phyloP scores from a whole-genome alignment of 2,113 vertebrate genomes.

The Tylochromis polylepis region DNA sequence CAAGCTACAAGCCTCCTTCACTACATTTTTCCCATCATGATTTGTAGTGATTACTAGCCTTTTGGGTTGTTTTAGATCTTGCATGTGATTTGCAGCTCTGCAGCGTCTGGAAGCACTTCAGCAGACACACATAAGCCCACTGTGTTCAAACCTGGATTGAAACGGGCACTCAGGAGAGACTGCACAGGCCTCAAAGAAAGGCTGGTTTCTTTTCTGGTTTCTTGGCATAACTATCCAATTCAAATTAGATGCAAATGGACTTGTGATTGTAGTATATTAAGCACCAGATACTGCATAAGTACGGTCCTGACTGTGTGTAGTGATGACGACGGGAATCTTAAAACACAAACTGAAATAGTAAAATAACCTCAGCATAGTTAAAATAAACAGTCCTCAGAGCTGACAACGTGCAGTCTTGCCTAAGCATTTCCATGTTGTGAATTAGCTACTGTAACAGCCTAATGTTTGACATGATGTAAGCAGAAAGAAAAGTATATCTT shows the following conservation, averaged over 20 bases:
- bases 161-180: constrained; percentile 33
- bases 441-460: constrained; percentile 31
- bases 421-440: not conserved
- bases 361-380: constrained; percentile 4
- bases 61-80: constrained; percentile 28
- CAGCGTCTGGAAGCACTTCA: constrained; percentile 71
- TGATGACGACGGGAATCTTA: not conserved
- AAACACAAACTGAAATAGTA: constrained; percentile 22
- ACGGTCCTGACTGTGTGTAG: not conserved
- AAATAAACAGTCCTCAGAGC: constrained; percentile 29
- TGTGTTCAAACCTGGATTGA: constrained; percentile 36
- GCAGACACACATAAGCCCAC: constrained; percentile 36
- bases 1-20: constrained; percentile 20
- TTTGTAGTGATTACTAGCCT: constrained; percentile 46
- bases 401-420: constrained; percentile 13
- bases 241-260: constrained; percentile 13
- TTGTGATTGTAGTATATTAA: constrained; percentile 15
- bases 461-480: constrained; percentile 25
- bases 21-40: constrained; percentile 24
- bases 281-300: not conserved
- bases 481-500: not conserved
- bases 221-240: constrained; percentile 12
- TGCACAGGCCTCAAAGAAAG: not conserved
- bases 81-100: constrained; percentile 31
- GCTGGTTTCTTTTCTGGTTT: not conserved